phyloP scores from a whole-genome alignment of 2,888 invertebrate species.

The Xestia xanthographa region DNA sequence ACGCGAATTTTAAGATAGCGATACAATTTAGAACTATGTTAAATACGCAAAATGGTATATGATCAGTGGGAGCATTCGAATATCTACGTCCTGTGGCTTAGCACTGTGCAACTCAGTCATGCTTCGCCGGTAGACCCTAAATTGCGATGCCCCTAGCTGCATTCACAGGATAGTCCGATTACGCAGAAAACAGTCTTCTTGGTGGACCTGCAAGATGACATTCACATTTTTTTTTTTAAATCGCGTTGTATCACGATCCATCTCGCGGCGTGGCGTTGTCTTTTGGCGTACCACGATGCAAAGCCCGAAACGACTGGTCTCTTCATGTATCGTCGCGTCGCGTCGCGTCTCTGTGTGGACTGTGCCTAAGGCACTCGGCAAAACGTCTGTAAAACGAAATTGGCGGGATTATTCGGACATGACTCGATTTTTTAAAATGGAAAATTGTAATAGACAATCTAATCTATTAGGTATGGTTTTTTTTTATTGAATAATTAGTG shows the following conservation, averaged over 20 bases:
- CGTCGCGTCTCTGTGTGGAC: neutral
- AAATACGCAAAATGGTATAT: neutral
- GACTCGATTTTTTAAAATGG: constrained; percentile 27
- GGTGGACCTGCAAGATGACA: no score
- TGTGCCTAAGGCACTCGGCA: constrained; percentile 19
- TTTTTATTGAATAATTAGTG: neutral
- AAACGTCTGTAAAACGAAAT: constrained; percentile 60
- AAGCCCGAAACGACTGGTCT: neutral
- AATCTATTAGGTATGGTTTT: neutral
- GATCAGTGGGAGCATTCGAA: neutral
- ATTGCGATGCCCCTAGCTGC: no score
- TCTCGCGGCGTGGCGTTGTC: neutral
- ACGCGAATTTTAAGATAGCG: neutral
- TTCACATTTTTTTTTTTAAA: no score
- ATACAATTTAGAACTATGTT: neutral
- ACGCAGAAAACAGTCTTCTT: no score
- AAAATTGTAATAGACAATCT: constrained; percentile 6
- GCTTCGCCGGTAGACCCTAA: neutral
- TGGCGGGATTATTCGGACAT: constrained; percentile 46
- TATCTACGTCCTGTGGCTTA: no score
- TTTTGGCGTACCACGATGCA: neutral
- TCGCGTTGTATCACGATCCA: neutral
- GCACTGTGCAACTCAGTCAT: no score
- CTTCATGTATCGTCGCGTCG: neutral
- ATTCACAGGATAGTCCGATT: no score